These are phyloP conservation scores for Actenoides hombroni DNA, from an alignment of 2,113 vertebrate species.

Conservation along the genomic window DNA sequence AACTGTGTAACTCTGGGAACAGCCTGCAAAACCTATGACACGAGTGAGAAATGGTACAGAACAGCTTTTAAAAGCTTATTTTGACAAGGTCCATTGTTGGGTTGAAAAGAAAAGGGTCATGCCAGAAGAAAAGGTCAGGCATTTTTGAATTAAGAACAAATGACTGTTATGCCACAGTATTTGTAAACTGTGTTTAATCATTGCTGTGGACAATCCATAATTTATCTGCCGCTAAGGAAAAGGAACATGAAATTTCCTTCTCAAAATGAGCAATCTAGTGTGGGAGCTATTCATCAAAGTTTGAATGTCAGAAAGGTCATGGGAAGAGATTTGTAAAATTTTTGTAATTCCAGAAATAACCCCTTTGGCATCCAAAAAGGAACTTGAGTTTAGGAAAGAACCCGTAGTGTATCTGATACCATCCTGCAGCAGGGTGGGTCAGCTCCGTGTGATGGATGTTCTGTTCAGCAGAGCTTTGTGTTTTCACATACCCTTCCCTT, in stretches of 20 bases:
- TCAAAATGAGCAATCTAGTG: constrained; percentile 28
- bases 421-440: not conserved
- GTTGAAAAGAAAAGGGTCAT: not conserved
- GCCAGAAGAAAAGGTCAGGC: not conserved
- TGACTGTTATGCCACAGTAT: not conserved
- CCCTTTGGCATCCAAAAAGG: not conserved
- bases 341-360: constrained; percentile 67
- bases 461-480: not conserved
- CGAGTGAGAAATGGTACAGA: not conserved
- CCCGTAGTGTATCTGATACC: not conserved
- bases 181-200: constrained; percentile 16
- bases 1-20: not conserved
- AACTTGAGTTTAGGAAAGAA: constrained; percentile 27
- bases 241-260: constrained; percentile 52
- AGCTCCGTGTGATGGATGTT: not conserved
- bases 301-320: constrained; percentile 65
- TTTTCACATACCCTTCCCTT: not conserved
- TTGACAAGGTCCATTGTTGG: not conserved
- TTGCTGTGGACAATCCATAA: constrained; percentile 8
- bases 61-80: not conserved
- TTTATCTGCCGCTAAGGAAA: constrained; percentile 37
- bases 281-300: constrained; percentile 58
- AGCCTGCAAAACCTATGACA: not conserved
- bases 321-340: constrained; percentile 70
- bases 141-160: not conserved